phyloP scores from a whole-genome alignment of 2,797 vertebrate species.

The Rallus crepitans region DNA sequence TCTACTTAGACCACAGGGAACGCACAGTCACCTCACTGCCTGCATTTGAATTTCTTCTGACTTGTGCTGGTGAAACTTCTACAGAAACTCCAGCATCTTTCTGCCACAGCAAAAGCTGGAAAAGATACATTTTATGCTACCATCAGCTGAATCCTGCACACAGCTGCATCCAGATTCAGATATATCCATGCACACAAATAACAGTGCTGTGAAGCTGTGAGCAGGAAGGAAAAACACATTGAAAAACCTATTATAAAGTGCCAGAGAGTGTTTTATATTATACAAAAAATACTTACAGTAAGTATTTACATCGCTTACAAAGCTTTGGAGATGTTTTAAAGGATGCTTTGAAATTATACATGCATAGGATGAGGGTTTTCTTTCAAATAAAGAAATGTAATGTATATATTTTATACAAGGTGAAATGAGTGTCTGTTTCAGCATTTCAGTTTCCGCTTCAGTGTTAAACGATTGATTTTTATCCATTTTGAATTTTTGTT shows the following conservation, averaged over 20 bases:
- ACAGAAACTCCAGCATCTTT: not conserved
- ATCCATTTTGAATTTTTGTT: not conserved
- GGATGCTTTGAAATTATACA: not conserved
- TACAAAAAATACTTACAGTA: not conserved
- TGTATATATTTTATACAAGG: not conserved
- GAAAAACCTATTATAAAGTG: not conserved
- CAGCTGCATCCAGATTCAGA: conserved; percentile 21
- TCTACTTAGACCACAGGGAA: not conserved
- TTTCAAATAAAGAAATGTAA: not conserved
- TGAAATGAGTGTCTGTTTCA: not conserved
- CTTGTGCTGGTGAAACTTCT: not conserved
- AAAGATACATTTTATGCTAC: not conserved
- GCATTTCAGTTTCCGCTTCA: not conserved
- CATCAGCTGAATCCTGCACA: not conserved
- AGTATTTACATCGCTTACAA: not conserved
- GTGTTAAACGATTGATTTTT: not conserved
- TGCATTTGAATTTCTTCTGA: not conserved
- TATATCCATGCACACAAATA: not conserved
- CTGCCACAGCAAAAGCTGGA: not conserved
- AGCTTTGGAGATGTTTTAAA: not conserved
- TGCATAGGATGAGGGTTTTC: not conserved
- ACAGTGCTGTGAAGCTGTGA: not conserved
- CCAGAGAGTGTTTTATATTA: not conserved
- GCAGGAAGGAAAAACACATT: not conserved
- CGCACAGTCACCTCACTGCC: not conserved